Percentiles rank a stretch among this genome's conserved stretches.
phyloP scores from a whole-genome alignment of 2,888 invertebrate species.

The Perdita meconis region DNA sequence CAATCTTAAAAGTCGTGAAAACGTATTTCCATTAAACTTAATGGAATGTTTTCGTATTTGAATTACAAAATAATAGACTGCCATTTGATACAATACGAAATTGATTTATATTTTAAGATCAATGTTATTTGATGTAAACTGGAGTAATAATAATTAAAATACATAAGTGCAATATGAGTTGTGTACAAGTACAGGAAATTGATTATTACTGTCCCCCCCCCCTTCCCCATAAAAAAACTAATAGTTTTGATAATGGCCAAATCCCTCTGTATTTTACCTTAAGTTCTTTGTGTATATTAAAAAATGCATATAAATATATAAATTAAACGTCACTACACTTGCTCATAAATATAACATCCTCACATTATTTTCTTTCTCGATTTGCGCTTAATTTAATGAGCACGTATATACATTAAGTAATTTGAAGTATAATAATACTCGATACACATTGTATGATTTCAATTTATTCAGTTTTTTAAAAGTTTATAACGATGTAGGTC shows the following conservation, averaged over 20 bases:
- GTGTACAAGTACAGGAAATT: not conserved
- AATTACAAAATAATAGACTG: conserved; percentile 1
- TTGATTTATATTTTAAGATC: not conserved
- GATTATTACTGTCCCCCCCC: conserved; percentile 1
- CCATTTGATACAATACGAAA: conserved; percentile 15
- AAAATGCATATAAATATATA: too few relatives aligned
- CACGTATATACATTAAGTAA: conserved; percentile 49
- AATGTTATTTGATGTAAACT: conserved; percentile 11
- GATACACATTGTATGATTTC: conserved; percentile 37
- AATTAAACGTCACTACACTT: conserved; percentile 6
- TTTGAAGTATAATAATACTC: conserved; percentile 38
- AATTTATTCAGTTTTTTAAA: conserved; percentile 35
- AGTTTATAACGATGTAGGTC: conserved; percentile 57
- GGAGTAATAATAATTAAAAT: conserved; percentile 3
- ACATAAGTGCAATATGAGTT: conserved; percentile 19
- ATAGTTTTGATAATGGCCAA: too few relatives aligned
- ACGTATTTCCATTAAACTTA: not conserved
- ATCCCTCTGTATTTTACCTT: too few relatives aligned
- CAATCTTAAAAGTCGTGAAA: not conserved
- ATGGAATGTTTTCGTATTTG: not conserved
- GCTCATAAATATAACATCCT: conserved; percentile 39
- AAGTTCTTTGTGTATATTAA: too few relatives aligned
- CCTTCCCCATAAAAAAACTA: too few relatives aligned
- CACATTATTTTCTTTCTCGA: conserved; percentile 30
- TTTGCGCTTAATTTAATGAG: conserved; percentile 38